phyloP scores from a whole-genome alignment of 2,113 vertebrate species.

The Carassius auratus region DNA sequence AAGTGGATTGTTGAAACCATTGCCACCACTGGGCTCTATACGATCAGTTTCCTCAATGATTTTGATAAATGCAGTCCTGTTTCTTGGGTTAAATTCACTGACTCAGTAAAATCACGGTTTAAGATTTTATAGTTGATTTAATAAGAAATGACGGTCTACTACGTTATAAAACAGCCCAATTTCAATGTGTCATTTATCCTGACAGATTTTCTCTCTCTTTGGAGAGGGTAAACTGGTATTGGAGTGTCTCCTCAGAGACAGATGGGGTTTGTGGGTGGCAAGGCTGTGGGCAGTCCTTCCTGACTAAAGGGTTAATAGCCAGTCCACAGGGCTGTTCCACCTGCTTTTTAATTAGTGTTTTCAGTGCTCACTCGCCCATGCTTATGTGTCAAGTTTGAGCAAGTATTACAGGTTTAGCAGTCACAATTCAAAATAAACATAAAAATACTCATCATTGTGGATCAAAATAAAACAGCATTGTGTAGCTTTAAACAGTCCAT shows the following conservation, averaged over 20 bases:
- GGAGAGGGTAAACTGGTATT: slow-evolving; percentile 35
- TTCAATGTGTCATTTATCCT: not conserved
- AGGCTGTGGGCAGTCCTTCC: slow-evolving; percentile 34
- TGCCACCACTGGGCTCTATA: not conserved
- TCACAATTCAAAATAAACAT: not conserved
- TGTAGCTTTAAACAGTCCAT: not conserved
- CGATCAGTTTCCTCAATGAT: not conserved
- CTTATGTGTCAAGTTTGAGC: slow-evolving; percentile 3
- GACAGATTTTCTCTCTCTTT: slow-evolving; percentile 26
- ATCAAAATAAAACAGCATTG: not conserved
- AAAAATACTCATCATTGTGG: not conserved
- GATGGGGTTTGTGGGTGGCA: slow-evolving; percentile 52
- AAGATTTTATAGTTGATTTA: not conserved
- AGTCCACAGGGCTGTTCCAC: slow-evolving; percentile 45
- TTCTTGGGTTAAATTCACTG: not conserved
- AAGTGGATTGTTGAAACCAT: not conserved
- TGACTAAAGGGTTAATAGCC: slow-evolving; percentile 51
- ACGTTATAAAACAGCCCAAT: not conserved
- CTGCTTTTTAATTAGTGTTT: slow-evolving; percentile 50
- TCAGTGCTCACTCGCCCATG: slow-evolving; percentile 37
- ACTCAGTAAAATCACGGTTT: not conserved
- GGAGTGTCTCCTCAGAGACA: slow-evolving; percentile 52
- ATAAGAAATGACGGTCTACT: not conserved
- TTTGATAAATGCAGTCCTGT: not conserved
- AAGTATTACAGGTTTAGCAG: not conserved